A percentile compares a stretch with the other conserved stretches of the same genome.
phyloP scores from a whole-genome alignment of 2,113 vertebrate genomes.

The Macaca fascicularis region DNA sequence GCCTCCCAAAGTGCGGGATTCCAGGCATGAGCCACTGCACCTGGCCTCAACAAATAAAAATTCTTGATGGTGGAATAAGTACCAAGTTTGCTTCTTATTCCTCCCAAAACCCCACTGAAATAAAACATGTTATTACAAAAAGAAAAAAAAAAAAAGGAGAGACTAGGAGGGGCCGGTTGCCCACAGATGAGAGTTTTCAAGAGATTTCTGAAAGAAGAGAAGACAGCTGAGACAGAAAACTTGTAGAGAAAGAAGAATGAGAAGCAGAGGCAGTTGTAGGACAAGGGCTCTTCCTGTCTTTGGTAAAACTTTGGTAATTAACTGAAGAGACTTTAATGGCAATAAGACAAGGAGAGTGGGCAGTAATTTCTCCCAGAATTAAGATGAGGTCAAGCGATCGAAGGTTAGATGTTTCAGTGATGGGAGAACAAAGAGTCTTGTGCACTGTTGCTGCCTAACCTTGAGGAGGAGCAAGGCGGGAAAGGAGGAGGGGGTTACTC shows the following conservation, averaged over 20 bases:
- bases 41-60: neutral
- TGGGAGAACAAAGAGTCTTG: neutral
- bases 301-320: neutral
- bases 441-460: neutral
- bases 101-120: neutral
- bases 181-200: slow-evolving; percentile 6
- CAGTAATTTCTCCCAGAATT: neutral
- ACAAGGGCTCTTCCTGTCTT: neutral
- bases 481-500: neutral
- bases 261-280: neutral
- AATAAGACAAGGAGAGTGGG: neutral
- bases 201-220: slow-evolving; percentile 13
- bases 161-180: neutral
- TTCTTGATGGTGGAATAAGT: neutral
- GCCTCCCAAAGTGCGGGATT: no score
- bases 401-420: neutral
- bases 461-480: neutral
- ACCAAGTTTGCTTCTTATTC: neutral
- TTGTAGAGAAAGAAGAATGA: neutral
- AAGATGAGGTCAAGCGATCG: neutral
- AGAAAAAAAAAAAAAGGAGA: neutral
- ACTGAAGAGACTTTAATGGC: neutral
- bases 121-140: neutral
- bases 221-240: neutral
- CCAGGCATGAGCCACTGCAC: no score